These are phyloP conservation scores for Hyperopisus bebe DNA, from an alignment of 2,113 vertebrate genomes.

Conservation along the genomic window DNA sequence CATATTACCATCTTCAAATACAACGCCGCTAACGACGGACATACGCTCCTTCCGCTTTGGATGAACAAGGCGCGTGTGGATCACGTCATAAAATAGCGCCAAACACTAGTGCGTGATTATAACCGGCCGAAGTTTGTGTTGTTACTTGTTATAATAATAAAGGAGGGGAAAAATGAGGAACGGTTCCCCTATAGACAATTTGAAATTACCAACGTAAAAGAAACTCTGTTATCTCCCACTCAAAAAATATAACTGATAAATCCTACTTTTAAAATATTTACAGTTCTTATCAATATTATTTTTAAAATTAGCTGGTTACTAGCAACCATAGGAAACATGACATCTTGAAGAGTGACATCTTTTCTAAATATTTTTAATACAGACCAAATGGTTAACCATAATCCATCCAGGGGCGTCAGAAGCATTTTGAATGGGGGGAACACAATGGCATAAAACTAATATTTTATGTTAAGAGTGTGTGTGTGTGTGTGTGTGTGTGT, in stretches of 20 bases:
- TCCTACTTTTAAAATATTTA: background rate
- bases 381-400: background rate
- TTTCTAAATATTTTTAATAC: background rate
- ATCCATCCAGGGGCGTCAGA: no score
- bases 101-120: background rate
- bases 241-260: background rate
- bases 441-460: no score
- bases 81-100: conserved; percentile 1
- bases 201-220: background rate
- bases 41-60: background rate
- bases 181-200: background rate
- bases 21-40: background rate
- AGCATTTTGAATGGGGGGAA: no score
- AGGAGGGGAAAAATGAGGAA: background rate
- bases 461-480: no score
- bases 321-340: background rate
- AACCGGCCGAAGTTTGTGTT: background rate
- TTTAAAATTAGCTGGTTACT: background rate
- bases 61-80: background rate
- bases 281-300: background rate
- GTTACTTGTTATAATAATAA: background rate
- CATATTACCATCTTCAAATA: background rate
- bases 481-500: no score
- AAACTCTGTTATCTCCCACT: background rate
- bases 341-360: background rate